Conservation (phyloP, 2,797 vertebrate species). For the Rhinichthys osculus region DNA sequence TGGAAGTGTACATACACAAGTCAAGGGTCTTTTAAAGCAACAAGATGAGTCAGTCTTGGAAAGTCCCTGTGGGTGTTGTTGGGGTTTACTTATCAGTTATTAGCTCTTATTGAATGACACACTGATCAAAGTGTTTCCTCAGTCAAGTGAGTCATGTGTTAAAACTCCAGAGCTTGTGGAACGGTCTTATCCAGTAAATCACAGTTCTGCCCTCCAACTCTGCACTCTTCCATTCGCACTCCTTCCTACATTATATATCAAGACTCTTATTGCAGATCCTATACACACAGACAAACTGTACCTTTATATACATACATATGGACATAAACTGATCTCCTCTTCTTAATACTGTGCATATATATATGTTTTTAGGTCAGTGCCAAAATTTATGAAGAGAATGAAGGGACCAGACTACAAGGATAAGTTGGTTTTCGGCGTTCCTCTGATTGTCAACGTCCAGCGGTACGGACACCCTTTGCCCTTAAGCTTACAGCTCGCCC, state of each 20-base stretch:
- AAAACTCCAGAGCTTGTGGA: conserved; percentile 6
- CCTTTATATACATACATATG: neutral
- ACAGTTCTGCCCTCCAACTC: neutral
- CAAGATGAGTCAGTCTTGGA: conserved; percentile 6
- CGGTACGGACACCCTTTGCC: conserved; percentile 94
- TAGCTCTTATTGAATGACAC: conserved; percentile 30
- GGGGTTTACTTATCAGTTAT: neutral
- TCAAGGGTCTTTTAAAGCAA: neutral
- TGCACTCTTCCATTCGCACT: neutral
- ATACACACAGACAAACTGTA: neutral
- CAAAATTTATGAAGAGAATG: conserved; percentile 98
- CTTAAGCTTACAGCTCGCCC: conserved; percentile 92
- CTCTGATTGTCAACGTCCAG: conserved; percentile 94
- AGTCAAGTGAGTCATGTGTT: neutral
- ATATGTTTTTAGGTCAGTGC: conserved; percentile 87
- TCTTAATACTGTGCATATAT: neutral
- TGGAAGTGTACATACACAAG: neutral
- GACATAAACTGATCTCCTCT: neutral
- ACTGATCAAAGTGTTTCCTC: neutral
- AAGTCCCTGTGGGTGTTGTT: conserved; percentile 33
- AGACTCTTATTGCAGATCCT: neutral
- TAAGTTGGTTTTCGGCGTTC: conserved; percentile 94
- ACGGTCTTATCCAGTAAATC: conserved; percentile 10
- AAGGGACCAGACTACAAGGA: conserved; percentile 97
- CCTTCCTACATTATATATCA: neutral